A percentile compares a stretch with the other conserved stretches of the same genome.
Evolutionary conservation across 2,113 vertebrate genomes (phyloP).

Genomic region (Micromys minutus): DNA sequence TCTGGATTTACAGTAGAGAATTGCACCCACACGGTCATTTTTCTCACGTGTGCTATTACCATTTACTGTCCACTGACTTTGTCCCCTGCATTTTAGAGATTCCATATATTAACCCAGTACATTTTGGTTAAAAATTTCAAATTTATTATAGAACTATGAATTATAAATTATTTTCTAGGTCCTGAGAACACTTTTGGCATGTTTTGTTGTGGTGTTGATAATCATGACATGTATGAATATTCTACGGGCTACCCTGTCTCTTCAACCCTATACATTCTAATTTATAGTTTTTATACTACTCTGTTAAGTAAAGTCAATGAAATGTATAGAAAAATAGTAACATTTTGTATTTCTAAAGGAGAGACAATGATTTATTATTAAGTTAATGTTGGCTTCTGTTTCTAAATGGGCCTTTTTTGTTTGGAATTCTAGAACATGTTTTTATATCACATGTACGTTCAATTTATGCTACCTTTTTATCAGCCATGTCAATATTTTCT

Average conservation of each 20-base stretch:
- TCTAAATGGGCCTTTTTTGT: background rate
- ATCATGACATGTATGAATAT: background rate
- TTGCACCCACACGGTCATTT: background rate
- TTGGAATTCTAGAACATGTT: background rate
- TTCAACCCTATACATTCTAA: background rate
- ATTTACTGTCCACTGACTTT: background rate
- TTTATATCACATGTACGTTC: background rate
- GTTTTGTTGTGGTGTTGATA: background rate
- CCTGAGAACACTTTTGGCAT: background rate
- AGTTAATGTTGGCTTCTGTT: background rate
- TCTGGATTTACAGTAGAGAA: background rate
- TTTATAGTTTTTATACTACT: background rate
- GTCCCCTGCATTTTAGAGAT: background rate
- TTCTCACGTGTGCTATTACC: background rate
- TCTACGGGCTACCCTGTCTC: background rate
- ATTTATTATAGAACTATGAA: background rate
- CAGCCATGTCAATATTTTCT: slow-evolving; percentile 1
- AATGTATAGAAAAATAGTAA: background rate
- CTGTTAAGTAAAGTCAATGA: background rate
- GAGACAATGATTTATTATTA: background rate
- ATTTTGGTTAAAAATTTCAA: background rate
- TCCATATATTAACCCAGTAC: background rate
- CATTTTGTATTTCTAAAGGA: background rate
- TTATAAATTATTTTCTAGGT: background rate
- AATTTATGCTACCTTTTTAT: background rate